Conservation (phyloP, 2,888 invertebrate genomes). For the Frankliniella intonsa region DNA sequence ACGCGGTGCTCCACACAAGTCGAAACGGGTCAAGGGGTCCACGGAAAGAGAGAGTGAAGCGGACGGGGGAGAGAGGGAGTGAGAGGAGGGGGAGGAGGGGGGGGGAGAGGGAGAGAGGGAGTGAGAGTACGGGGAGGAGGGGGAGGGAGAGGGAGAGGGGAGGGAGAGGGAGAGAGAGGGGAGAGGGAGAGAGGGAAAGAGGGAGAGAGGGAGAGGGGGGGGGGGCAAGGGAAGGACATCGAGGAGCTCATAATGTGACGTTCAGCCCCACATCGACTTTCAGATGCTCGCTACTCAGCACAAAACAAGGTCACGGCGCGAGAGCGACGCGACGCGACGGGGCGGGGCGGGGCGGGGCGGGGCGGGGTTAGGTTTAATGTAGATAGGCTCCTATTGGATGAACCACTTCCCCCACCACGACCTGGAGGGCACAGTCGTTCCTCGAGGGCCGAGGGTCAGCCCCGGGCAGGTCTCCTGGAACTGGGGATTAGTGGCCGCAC, state of each 20-base stretch:
- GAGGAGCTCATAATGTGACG: constrained; percentile 17
- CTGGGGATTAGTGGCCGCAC: too few relatives aligned
- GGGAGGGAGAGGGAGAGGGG: constrained; percentile 30
- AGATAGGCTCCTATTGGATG: too few relatives aligned
- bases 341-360: background rate
- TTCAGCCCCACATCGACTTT: constrained; percentile 3
- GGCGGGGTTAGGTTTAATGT: background rate
- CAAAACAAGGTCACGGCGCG: background rate
- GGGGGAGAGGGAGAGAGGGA: constrained; percentile 34
- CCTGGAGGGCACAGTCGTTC: too few relatives aligned
- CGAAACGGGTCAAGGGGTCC: constrained; percentile 13
- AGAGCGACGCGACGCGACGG: background rate
- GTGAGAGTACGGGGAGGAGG: constrained; percentile 33
- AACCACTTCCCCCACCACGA: too few relatives aligned
- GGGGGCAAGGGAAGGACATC: constrained; percentile 35
- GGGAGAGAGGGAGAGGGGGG: background rate
- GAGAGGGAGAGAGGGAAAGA: background rate
- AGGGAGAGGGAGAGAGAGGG: constrained; percentile 31
- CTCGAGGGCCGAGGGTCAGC: too few relatives aligned
- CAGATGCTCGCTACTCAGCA: background rate
- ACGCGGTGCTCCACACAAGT: background rate
- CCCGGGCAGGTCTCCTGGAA: too few relatives aligned
- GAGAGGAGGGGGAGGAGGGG: background rate
- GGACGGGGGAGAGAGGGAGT: background rate
- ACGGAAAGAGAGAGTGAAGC: constrained; percentile 30